These are phyloP conservation scores for Lepidurus couesii DNA, from an alignment of 1,140 invertebrate species.

Conservation along the genomic window DNA sequence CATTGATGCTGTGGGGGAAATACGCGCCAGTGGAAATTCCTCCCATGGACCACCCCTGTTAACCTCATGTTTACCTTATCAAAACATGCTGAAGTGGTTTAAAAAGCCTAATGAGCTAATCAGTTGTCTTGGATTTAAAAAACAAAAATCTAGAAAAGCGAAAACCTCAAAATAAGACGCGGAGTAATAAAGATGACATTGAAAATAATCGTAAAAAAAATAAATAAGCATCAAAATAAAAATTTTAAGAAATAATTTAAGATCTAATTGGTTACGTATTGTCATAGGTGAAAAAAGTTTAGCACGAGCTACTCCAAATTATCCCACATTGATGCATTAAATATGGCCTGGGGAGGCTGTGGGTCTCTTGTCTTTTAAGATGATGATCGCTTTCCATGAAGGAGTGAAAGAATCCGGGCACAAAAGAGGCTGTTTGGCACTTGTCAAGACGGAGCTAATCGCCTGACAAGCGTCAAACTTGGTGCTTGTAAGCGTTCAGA, in stretches of 20 bases:
- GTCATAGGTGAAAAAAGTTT: not conserved
- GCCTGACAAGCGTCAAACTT: conserved; percentile 21
- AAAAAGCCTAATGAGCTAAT: not conserved
- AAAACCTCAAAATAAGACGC: not conserved
- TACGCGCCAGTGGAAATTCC: not conserved
- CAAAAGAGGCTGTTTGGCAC: conserved; percentile 21
- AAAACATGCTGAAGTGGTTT: not conserved
- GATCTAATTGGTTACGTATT: not conserved
- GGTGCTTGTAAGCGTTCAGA: conserved; percentile 18
- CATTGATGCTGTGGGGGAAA: not conserved
- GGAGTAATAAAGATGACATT: not conserved
- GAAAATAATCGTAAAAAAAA: not conserved
- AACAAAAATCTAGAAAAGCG: no score
- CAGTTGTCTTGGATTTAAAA: not conserved
- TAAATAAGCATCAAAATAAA: not conserved
- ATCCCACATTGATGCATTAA: not conserved
- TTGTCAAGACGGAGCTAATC: conserved; percentile 9
- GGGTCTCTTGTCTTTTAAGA: not conserved
- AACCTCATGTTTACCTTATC: not conserved
- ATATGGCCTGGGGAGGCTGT: not conserved
- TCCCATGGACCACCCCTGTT: not conserved
- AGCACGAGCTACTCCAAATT: not conserved
- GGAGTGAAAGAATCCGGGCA: conserved; percentile 9
- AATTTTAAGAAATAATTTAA: not conserved
- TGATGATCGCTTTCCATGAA: not conserved